Evolutionary conservation across 1,140 invertebrate species (phyloP).

Genomic region (Odontomachus brunneus): DNA sequence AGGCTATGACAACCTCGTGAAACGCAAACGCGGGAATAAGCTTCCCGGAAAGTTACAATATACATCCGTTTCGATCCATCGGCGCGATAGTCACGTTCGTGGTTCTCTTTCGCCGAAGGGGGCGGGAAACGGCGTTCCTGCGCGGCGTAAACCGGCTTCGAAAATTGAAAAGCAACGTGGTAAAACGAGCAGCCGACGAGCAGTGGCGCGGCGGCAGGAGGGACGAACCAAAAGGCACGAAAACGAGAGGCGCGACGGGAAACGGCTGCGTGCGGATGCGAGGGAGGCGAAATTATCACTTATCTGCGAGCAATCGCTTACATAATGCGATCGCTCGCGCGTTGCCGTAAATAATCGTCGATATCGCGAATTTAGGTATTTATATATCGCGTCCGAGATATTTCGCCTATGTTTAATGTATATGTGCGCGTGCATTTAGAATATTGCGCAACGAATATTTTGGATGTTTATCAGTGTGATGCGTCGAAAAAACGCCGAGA

Average conservation of each 20-base stretch:
- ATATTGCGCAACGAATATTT: conserved; percentile 2
- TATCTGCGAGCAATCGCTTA: conserved; percentile 22
- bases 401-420: neutral
- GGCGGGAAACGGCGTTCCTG: conserved; percentile 4
- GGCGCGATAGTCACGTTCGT: conserved; percentile 59
- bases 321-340: conserved; percentile 3
- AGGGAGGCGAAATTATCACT: conserved; percentile 50
- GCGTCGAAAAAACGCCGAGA: neutral
- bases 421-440: neutral
- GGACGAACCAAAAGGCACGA: conserved; percentile 31
- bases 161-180: conserved; percentile 55
- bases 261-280: neutral
- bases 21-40: conserved; percentile 53
- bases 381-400: conserved; percentile 18
- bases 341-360: neutral
- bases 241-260: neutral
- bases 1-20: conserved; percentile 57
- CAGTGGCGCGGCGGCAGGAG: neutral
- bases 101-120: conserved; percentile 53
- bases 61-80: conserved; percentile 61
- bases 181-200: conserved; percentile 35
- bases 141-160: conserved; percentile 51
- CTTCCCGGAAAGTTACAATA: conserved; percentile 59
- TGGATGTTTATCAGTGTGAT: neutral
- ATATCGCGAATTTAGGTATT: conserved; percentile 45